Evolutionary conservation across 2,888 invertebrate genomes (phyloP), one percentile per base, ranked within the genome.

Genomic region (Polydrusus pterygomalis): DNA sequence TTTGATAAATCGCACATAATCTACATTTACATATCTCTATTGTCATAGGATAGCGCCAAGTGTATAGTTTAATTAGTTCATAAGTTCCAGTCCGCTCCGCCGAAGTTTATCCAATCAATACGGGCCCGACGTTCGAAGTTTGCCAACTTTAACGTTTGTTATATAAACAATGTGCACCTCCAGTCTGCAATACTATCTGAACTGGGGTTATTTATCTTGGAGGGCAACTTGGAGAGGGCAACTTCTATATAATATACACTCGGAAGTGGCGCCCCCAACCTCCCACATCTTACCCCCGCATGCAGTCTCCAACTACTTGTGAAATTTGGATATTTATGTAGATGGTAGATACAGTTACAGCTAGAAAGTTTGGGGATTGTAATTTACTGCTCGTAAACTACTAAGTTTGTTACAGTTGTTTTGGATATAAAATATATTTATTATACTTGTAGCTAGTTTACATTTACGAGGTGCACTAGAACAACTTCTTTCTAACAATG

Each of bases 1-100:
- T 45, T 69, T 63, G 74, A 77, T 77, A 77, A 77, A 74, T 77
- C 77, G 63, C 56, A 51, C 69, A 49, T 76, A 68, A 73, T 81
- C 84, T 85, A 83, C 85, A 87, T 87, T 87, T 87, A 86, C 87
- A 87, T 87, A 87, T 87, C 86, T 86, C 85, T 86, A 87, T 87
- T 87, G 86, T 87, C 86, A 83, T 85, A 85, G 85, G 86, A 85
- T 84, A 85, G 85, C 84, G 74, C 30, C 74, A 74, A 74, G 71
- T 71, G 75, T 49, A 54, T 86, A 87, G 87, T 87, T 87, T 87
- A 87, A 87, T 87, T 87, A 87, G 87, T 87, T 87, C 84, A 85
- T 86, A 87, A 87, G 87, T 87, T 78, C 79, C 73, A 75, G 72
- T 72, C 60, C 81, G 70, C 76, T 81, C 81, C 81, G 79, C 82